Evolutionary conservation across 2,888 invertebrate species (phyloP).

Genomic region (Trichacis sp.): DNA sequence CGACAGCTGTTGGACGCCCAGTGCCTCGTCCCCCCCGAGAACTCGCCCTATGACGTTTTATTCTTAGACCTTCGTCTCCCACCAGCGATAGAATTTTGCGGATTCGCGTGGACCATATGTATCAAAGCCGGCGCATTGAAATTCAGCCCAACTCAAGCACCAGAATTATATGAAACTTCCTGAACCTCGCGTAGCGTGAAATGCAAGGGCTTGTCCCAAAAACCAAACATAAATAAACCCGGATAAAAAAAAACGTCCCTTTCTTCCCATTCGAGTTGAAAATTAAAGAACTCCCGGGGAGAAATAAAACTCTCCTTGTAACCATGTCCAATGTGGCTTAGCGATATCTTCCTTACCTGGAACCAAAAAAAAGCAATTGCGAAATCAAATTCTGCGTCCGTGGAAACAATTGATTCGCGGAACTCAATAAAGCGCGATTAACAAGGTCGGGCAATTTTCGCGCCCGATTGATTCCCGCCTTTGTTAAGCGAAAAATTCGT

Average conservation of each 20-base stretch:
- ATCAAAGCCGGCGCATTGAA: conserved; percentile 42
- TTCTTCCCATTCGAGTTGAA: too few species aligned
- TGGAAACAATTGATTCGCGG: neutral
- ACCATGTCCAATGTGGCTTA: conserved; percentile 67
- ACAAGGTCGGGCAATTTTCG: conserved; percentile 22
- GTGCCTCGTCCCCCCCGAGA: conserved; percentile 44
- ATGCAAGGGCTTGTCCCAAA: too few species aligned
- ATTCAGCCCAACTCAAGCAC: conserved; percentile 50
- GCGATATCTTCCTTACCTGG: conserved; percentile 68
- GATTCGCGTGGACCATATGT: conserved; percentile 51
- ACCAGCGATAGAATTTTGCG: conserved; percentile 45
- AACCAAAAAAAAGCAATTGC: conserved; percentile 50
- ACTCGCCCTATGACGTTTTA: conserved; percentile 58
- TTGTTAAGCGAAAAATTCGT: conserved; percentile 16
- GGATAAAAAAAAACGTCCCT: too few species aligned
- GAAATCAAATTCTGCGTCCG: conserved; percentile 13
- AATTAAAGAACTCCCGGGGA: conserved; percentile 1
- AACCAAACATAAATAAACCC: too few species aligned
- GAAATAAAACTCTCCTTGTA: conserved; percentile 66
- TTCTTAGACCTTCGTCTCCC: conserved; percentile 50
- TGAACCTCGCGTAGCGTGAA: conserved; percentile 36
- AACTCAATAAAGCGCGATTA: neutral
- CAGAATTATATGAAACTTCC: conserved; percentile 45
- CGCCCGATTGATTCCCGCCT: conserved; percentile 17
- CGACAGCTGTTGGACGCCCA: conserved; percentile 24